Evolutionary conservation across 2,113 vertebrate species (phyloP).

Genomic region (Piliocolobus tephrosceles): DNA sequence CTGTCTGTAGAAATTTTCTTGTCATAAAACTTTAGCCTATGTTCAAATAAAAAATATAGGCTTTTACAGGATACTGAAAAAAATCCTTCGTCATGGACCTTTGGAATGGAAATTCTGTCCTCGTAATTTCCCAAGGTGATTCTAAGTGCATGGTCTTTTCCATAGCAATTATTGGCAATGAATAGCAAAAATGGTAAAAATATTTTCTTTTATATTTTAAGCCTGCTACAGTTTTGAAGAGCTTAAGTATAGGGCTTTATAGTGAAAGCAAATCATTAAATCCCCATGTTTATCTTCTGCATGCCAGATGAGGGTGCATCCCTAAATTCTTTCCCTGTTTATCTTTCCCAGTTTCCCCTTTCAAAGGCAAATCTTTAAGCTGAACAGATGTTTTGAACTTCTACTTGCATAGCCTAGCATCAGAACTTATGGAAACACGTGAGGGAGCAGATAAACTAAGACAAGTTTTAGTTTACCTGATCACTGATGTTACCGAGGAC

Average conservation of each 20-base stretch:
- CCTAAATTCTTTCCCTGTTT: neutral
- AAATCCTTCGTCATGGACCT: rapidly evolving
- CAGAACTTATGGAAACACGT: neutral
- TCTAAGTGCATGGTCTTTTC: neutral
- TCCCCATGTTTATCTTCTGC: neutral
- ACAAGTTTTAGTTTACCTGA: neutral
- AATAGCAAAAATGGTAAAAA: neutral
- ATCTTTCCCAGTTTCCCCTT: neutral
- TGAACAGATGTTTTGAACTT: neutral
- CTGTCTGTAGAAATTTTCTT: neutral
- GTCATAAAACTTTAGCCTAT: neutral
- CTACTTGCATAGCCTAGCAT: neutral
- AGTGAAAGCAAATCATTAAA: neutral
- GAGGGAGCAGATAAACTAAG: neutral
- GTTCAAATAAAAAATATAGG: neutral
- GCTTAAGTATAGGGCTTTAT: neutral
- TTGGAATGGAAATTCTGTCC: neutral
- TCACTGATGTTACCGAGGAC: neutral
- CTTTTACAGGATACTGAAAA: neutral
- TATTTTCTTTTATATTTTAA: neutral
- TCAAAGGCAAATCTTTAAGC: neutral
- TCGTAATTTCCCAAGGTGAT: neutral
- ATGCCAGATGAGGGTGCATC: neutral
- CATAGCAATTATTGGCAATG: neutral
- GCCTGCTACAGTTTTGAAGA: neutral